Percentiles rank a stretch among this genome's conserved stretches.
Conservation (phyloP, 2,113 vertebrate genomes). For the Cyanoramphus novaezelandiae region DNA sequence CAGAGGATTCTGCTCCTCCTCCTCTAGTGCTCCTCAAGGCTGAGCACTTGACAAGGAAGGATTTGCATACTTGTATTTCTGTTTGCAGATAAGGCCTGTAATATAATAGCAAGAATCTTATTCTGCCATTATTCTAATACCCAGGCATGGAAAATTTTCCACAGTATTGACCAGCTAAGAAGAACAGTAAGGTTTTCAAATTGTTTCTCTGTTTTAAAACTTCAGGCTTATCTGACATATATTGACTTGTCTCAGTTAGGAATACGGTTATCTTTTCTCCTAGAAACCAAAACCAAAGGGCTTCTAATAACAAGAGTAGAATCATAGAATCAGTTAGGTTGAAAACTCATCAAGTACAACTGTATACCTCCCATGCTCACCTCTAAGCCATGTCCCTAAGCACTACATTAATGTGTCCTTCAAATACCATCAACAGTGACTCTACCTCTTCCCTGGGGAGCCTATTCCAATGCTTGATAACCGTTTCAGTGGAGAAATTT, state of each 20-base stretch:
- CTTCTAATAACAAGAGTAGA: neutral
- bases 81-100: neutral
- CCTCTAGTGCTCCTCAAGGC: neutral
- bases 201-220: neutral
- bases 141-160: neutral
- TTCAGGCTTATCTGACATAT: neutral
- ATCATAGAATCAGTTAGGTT: neutral
- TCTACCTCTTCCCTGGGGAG: neutral
- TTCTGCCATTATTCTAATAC: neutral
- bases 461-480: neutral
- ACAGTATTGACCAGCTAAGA: neutral
- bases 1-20: neutral
- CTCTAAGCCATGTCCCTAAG: neutral
- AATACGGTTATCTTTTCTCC: neutral
- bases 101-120: neutral
- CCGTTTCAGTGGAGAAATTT: neutral
- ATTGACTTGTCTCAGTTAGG: neutral
- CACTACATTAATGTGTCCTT: neutral
- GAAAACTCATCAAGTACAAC: neutral
- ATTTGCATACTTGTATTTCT: neutral
- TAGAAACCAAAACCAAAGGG: accelerated
- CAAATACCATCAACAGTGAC: neutral
- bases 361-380: neutral
- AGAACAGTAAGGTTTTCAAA: neutral
- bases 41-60: neutral